Base-by-base conservation (phyloP, 1,140 invertebrate species). In the Drosophila malerkotliana region DNA sequence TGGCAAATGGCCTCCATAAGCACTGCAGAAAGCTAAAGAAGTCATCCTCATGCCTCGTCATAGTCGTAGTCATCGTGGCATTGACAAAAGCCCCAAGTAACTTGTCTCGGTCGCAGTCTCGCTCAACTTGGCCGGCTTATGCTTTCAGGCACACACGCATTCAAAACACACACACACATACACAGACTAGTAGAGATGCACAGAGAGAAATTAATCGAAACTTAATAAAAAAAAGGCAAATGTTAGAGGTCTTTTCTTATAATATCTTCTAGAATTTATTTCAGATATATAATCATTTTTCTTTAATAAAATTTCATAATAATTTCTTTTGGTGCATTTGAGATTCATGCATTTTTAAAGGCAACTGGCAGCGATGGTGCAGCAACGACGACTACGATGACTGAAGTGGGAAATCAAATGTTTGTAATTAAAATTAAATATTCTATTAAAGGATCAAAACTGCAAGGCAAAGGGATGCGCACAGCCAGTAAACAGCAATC, bases 341-440 rank as follows among this genome's bases (percentile, higher is more conserved):
- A 44, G 72, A 57, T 37, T 64, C 74, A 85, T 85, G 69, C 55
- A 85, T 85, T 87, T 85, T 85, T 85, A 87, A 85, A 69, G 51
- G 62, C 15, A 51, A 67, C 24, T 24, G 39, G 21, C 37, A 21
- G 34, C 60, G 61, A 55, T 18, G 51, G 21, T 21, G 21, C 21
- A 3, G 21, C 21, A 21, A 3, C 48, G 34, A 47, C 57, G 57
- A 72, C 62, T 56, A 63, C 76, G 74, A 79, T 82, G 75, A 47
- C 68, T 87, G 84, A 88, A 89, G 83, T 83, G 83, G 83, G 84
- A 88, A 88, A 88, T 88, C 83, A 88, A 88, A 88, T 88, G 83
- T 89, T 88, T 89, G 83, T 88, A 88, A 88, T 88, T 88, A 88
- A 88, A 88, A 88, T 88, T 88, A 88, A 88, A 88, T 88, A 88